Base-by-base conservation (phyloP, 2,797 vertebrate genomes). In the Eulemur mongoz region DNA sequence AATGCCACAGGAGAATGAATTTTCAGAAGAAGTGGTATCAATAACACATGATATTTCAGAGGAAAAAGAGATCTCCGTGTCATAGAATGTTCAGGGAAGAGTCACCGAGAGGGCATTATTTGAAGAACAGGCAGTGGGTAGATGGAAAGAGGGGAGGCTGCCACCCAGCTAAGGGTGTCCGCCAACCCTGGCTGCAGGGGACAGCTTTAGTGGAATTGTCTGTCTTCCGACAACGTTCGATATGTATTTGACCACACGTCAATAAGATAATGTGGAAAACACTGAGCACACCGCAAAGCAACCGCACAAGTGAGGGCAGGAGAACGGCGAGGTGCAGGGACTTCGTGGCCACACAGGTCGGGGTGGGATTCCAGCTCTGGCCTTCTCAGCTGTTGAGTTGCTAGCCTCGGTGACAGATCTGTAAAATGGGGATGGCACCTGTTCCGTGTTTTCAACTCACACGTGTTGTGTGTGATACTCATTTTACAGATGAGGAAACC, bases 401-500 rank as follows among this genome's bases (percentile, higher is more conserved):
- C 52, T 22, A 7, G 50, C 38, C 57, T 80, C 22, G 17, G 20
- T 9, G 30, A 82, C 63, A 87, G 18, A 25, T 27, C 76, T 48
- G 48, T 65, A 52, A 92, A 83, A n/a, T 54, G 80, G 11, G 10
- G 5, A 23, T 2, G 40, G 10, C 23, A 10, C n/a, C 61, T 50
- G 50, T 63, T 70, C 89, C 27, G 13, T 59, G 43, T 81, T 79
- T 76, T 76, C 7, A 50, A 67, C 40, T 82, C 61, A 80, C 1
- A 30, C 7, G 9, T 17, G 0, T 20, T 17, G 8, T 54, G 35
- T 59, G 67, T 59, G 54, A 43, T 48, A 18, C 18, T 35, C 54
- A 93, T 91, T 93, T 93, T 91, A 80, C 14, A 94, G 89, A 85
- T 30, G 38, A 79, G 79, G 48, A 94, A 93, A 80, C 25, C 0